A percentile compares a stretch with the other conserved stretches of the same genome.
phyloP scores from a whole-genome alignment of 1,140 invertebrate genomes.

The Solenopsis fugax region DNA sequence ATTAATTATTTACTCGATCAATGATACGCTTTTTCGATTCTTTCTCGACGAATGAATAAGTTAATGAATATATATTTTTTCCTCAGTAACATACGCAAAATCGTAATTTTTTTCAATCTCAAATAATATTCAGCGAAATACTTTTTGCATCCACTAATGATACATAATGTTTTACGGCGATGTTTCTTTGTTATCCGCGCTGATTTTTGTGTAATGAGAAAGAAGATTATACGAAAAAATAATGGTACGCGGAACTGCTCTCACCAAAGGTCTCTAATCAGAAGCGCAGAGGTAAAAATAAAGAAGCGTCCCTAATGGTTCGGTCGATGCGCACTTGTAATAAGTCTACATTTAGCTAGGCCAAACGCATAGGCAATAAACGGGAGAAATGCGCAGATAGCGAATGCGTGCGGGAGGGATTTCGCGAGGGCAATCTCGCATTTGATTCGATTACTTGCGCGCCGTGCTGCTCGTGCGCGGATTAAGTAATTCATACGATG shows the following conservation, averaged over 20 bases:
- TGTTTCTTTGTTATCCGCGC: background rate
- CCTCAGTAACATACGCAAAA: background rate
- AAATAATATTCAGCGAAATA: background rate
- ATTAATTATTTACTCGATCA: conserved; percentile 3
- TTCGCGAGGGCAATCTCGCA: conserved; percentile 66
- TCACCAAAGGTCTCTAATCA: conserved; percentile 11
- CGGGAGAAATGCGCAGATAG: conserved; percentile 44
- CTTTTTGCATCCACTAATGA: background rate
- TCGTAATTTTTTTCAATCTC: background rate
- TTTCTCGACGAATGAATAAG: background rate
- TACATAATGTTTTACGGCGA: background rate
- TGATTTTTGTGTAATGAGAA: conserved; percentile 31
- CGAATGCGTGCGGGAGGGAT: conserved; percentile 52
- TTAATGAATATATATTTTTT: background rate
- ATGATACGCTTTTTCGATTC: background rate
- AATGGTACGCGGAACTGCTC: background rate
- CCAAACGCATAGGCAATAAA: conserved; percentile 38
- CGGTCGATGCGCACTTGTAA: conserved; percentile 62
- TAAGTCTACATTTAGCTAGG: conserved; percentile 59
- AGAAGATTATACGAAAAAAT: background rate
- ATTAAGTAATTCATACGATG: conserved; percentile 76
- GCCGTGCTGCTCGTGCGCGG: conserved; percentile 43
- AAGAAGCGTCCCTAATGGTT: background rate
- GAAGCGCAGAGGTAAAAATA: background rate
- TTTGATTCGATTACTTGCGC: conserved; percentile 74